Conservation (phyloP, 2,113 vertebrate species). For the Phrynosoma blainvillii region DNA sequence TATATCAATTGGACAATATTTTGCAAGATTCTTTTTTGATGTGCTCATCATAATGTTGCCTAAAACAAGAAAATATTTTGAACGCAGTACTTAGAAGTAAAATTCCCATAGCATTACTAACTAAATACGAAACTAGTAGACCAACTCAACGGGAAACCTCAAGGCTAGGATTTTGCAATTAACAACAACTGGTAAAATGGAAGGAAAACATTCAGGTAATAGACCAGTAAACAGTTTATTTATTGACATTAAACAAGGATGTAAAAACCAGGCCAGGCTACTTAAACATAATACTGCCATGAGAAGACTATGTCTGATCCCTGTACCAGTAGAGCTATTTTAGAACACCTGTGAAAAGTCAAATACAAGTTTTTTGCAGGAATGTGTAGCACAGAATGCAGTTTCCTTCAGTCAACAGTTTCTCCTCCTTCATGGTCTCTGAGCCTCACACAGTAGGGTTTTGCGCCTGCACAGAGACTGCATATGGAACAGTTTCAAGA, state of each 20-base stretch:
- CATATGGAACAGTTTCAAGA: too few species aligned
- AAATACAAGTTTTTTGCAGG: background rate
- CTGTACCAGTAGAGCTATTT: background rate
- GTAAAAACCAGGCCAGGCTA: background rate
- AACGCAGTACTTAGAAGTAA: background rate
- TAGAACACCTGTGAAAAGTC: background rate
- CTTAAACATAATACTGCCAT: background rate
- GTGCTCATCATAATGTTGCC: too few species aligned
- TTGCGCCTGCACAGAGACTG: too few species aligned
- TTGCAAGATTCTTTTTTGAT: too few species aligned
- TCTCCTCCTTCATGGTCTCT: background rate
- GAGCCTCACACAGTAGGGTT: too few species aligned
- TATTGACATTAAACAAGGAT: background rate
- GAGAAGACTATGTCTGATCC: background rate
- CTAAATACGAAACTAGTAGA: too few species aligned
- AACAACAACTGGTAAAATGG: background rate
- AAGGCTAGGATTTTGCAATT: too few species aligned
- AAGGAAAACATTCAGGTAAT: background rate
- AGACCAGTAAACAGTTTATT: background rate
- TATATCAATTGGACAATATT: background rate
- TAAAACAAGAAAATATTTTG: background rate
- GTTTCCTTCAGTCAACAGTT: background rate
- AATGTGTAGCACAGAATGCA: background rate
- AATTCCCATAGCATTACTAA: too few species aligned
- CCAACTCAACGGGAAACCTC: background rate